Base-by-base conservation (phyloP, 2,113 vertebrate species). In the Sander vitreus region DNA sequence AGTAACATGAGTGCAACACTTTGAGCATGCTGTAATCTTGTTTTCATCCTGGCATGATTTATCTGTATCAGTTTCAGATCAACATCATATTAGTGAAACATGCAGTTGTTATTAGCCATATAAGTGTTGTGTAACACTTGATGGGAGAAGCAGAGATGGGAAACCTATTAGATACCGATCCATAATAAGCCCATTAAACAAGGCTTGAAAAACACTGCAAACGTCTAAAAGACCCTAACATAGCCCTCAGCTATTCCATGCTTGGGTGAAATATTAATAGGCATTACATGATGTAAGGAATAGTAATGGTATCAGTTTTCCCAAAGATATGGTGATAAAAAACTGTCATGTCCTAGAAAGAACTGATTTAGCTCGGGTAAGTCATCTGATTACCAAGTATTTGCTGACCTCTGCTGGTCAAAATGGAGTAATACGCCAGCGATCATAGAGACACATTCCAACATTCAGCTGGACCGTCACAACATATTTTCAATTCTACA, bases 321-420 rank as follows among this genome's bases (percentile, higher is more conserved):
- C 19, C 23, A 53, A 2, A 36, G 3, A 8, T n/a, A n/a, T 27
- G 8, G 8, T 53, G n/a, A 43, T 43, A 54, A 53, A 64, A 62
- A 39, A 57, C 45, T 27, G 30, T 16, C 11, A 48, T 72, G 30
- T 57, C 59, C 2, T 33, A 27, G 39, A 77, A 54, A 72, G 50
- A 6, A 15, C 18, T 14, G 10, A 6, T 64, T 19, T 21, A 6
- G 14, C 33, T 10, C 9, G 36, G 4, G 30, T 2, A 6, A n/a
- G 5, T 36, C 2, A 14, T 57, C 1, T 30, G 6, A 68, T 80
- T 18, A 3, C 6, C 21, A 50, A 82, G 88, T 58, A 65, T 91
- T n/a, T 94, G 89, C 88, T 85, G 84, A 67, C 92, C 71, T 87
- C 93, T 94, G 68, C 84, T 93, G 94, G 92, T 25, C 25, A 62